phyloP scores from a whole-genome alignment of 2,113 vertebrate species.

The Nansenia antarctica region DNA sequence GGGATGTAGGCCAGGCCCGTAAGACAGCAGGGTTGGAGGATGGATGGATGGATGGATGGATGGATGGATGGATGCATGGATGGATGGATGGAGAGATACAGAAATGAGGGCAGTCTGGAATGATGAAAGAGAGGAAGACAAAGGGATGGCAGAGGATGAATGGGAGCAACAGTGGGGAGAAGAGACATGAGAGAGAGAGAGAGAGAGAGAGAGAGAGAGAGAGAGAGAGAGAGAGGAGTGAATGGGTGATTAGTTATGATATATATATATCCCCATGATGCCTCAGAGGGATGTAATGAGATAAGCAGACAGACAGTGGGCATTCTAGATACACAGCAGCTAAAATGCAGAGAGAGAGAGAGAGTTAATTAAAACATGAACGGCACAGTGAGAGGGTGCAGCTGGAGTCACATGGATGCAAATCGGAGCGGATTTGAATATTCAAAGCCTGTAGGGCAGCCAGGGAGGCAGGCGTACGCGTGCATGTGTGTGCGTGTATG shows the following conservation, averaged over 20 bases:
- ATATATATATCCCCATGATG: not conserved
- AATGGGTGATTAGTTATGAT: constrained; percentile 10
- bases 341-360: not conserved
- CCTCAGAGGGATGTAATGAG: too few relatives aligned
- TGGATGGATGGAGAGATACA: too few relatives aligned
- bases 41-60: not conserved
- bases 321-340: not conserved
- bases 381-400: constrained; percentile 2
- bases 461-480: not conserved
- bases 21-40: not conserved
- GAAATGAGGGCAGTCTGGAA: too few relatives aligned
- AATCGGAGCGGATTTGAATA: constrained; percentile 49
- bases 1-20: too few relatives aligned
- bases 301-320: not conserved
- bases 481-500: constrained; percentile 2
- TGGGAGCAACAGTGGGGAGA: not conserved
- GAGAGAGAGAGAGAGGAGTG: constrained; percentile 11
- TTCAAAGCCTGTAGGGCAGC: constrained; percentile 40
- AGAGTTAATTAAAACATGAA: constrained; percentile 21
- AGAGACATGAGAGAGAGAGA: not conserved
- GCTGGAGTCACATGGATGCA: constrained; percentile 41
- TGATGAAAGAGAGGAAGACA: too few relatives aligned
- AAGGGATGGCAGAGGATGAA: not conserved
- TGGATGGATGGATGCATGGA: too few relatives aligned
- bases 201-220: not conserved